Percentiles rank a stretch among this genome's conserved stretches.
These are phyloP conservation scores for Bombycilla garrulus DNA, from an alignment of 2,113 vertebrate genomes.

Conservation along the genomic window DNA sequence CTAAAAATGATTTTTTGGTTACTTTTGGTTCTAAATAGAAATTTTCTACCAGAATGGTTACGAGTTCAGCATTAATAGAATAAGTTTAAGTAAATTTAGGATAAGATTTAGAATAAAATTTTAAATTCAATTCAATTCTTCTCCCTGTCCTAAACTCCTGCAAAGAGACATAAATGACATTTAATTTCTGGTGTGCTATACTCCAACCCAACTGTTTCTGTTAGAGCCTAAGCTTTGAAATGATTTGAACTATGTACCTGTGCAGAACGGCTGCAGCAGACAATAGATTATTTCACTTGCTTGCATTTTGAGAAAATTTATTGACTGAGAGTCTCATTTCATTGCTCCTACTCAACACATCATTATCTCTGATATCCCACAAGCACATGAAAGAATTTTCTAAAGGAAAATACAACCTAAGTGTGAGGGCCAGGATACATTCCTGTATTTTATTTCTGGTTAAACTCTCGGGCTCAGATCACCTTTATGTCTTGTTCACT, in stretches of 20 bases:
- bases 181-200: neutral
- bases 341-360: constrained; percentile 11
- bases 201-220: neutral
- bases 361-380: neutral
- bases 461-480: neutral
- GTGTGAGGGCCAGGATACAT: neutral
- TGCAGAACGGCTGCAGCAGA: neutral
- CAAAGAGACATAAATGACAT: neutral
- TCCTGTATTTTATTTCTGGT: neutral
- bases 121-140: neutral
- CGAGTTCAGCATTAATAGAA: neutral
- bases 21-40: neutral
- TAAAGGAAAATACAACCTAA: neutral
- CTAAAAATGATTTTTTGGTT: neutral
- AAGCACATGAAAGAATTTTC: neutral
- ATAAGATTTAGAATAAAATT: neutral
- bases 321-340: constrained; percentile 3
- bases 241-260: neutral
- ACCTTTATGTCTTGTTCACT: neutral
- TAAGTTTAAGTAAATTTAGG: neutral
- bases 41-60: neutral
- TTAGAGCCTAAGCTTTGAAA: neutral
- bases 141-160: neutral
- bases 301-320: constrained; percentile 22
- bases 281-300: neutral